Conservation (phyloP, 1,140 invertebrate genomes). For the Brachionus asplanchnoidis region DNA sequence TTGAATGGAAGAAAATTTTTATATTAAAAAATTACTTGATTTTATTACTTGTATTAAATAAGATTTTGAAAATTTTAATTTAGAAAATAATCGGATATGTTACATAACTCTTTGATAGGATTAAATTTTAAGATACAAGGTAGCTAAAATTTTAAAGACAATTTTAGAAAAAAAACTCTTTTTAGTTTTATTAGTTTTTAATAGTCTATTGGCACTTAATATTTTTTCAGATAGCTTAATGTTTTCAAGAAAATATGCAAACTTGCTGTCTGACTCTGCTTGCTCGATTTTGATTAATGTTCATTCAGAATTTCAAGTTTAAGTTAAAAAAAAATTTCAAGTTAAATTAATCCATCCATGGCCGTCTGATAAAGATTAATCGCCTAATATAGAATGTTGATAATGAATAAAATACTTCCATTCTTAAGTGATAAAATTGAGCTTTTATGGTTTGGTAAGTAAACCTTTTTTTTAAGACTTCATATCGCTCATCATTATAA, state of each 20-base stretch:
- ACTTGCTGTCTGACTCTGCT: background rate
- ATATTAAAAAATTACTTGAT: no score
- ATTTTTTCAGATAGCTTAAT: background rate
- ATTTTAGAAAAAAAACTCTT: no score
- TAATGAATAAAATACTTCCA: background rate
- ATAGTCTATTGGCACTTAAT: no score
- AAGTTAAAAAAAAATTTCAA: background rate
- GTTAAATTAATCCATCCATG: background rate
- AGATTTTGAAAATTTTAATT: no score
- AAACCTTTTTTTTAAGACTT: no score
- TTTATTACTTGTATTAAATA: no score
- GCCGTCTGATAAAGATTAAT: background rate
- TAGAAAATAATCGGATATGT: background rate
- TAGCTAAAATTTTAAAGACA: no score
- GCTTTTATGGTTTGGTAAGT: background rate
- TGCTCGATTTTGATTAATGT: background rate
- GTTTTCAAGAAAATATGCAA: background rate
- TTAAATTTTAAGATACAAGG: background rate
- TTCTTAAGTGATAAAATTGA: background rate
- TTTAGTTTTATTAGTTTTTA: no score
- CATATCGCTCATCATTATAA: no score
- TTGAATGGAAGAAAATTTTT: no score
- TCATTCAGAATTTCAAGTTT: background rate
- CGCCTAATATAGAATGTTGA: background rate
- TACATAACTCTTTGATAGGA: background rate